These are phyloP conservation scores for Tubulanus polymorphus DNA, from an alignment of 2,888 invertebrate species.

Conservation along the genomic window DNA sequence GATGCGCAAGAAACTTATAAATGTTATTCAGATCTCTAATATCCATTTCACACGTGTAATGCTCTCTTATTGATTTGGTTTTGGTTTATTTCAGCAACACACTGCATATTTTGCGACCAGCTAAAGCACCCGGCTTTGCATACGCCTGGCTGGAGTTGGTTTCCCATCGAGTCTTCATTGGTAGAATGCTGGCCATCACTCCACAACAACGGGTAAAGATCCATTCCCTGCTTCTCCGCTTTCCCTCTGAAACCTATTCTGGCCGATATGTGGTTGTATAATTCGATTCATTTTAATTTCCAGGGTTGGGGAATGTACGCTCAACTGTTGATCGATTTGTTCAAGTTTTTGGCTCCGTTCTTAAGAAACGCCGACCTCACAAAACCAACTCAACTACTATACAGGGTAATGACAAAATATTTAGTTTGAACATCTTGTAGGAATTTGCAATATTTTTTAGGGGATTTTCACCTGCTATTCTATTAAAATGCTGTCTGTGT, in stretches of 20 bases:
- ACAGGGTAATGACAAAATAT: conserved; percentile 72
- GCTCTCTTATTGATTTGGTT: too few relatives aligned
- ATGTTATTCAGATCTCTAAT: too few relatives aligned
- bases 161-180: conserved; percentile 93
- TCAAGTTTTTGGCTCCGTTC: conserved; percentile 95
- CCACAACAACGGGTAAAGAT: conserved; percentile 70
- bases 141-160: conserved; percentile 98
- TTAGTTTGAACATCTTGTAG: background rate
- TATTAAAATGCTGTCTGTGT: background rate
- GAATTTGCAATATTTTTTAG: background rate
- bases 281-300: conserved; percentile 18
- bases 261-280: background rate
- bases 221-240: too few relatives aligned
- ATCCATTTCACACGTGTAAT: too few relatives aligned
- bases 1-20: too few relatives aligned
- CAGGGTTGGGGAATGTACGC: conserved; percentile 96
- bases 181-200: conserved; percentile 73
- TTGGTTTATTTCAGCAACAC: conserved; percentile 67
- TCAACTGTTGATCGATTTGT: conserved; percentile 88
- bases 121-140: conserved; percentile 91
- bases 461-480: background rate
- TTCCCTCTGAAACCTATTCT: conserved; percentile 9
- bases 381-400: conserved; percentile 86
- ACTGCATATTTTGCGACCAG: conserved; percentile 86
- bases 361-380: conserved; percentile 94